Base-by-base conservation (phyloP, 1,140 invertebrate species). In the Microplitis demolitor region DNA sequence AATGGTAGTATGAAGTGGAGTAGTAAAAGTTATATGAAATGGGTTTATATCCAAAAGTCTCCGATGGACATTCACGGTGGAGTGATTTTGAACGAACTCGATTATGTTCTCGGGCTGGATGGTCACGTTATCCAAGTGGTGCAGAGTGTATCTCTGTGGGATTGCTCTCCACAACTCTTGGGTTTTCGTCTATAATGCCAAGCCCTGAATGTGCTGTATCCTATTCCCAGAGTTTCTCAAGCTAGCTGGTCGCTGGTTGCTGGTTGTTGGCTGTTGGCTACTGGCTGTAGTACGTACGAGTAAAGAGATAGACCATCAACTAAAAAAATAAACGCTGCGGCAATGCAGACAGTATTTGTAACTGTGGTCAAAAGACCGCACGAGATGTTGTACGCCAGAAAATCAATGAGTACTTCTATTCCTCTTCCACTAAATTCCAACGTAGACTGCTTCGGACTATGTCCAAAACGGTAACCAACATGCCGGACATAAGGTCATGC, bases 21-120 rank as follows among this genome's bases (percentile, higher is more conserved):
- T 45, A 35, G 13, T 62, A 62, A 35, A 62, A 35, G 34, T 39
- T 35, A 14, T 58, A 24, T 58, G 14, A 58, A 31, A 58, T 58
- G 56, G 56, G 14, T n/a, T 62, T 62, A 16, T 56, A 13, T 62
- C 60, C 34, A 37, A 62, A 62, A 62, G 60, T 33, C 34, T 45
- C 31, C 34, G 60, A 37, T 62, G 60, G 60, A 62, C 34, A 62
- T 37, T 62, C 31, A 62, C 33, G 31, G 34, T 62, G 31, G 60
- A 62, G 60, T 62, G 60, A 35, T 62, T 62, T 62, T 62, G 31
- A 35, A 62, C 60, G 31, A 33, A 62, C 34, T 62, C 60, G 60
- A 62, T 62, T 62, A 62, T 62, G 60, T 34, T 62, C 60, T 62
- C 34, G 60, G 60, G 60, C 60, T 62, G 31, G 31, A 62, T 62